Conservation (phyloP, 1,140 invertebrate species). For the silkworm (Bombyx mori) region DNA sequence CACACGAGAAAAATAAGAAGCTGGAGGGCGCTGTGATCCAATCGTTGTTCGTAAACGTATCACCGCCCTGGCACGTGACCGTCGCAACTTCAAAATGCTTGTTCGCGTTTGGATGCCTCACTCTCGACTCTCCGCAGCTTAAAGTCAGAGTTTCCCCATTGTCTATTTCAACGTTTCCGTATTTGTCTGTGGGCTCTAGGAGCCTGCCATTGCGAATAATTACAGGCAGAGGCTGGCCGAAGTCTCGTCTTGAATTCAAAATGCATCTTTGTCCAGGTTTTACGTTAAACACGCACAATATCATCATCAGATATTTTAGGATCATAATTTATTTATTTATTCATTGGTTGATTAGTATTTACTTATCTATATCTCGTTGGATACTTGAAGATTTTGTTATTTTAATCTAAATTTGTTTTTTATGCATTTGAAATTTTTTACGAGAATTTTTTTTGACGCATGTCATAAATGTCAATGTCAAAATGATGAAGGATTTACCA, state of each 20-base stretch:
- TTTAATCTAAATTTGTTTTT: too few species aligned
- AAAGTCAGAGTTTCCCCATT: slow-evolving; percentile 37
- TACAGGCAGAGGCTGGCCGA: slow-evolving; percentile 44
- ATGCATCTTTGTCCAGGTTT: slow-evolving; percentile 30
- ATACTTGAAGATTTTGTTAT: slow-evolving; percentile 2
- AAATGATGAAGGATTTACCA: too few species aligned
- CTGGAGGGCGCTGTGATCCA: slow-evolving; percentile 32
- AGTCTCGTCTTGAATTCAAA: slow-evolving; percentile 38
- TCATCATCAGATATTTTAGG: slow-evolving; percentile 30
- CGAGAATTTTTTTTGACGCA: too few species aligned
- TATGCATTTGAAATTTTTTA: too few species aligned
- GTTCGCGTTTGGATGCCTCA: slow-evolving; percentile 31
- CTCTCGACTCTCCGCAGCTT: slow-evolving; percentile 34
- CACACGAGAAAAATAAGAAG: slow-evolving; percentile 42
- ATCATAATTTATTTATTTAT: slow-evolving; percentile 21
- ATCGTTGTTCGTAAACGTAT: slow-evolving; percentile 41
- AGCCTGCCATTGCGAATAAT: slow-evolving; percentile 37
- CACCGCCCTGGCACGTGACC: slow-evolving; percentile 37
- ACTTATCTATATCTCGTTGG: not conserved
- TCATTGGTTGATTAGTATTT: slow-evolving; percentile 2
- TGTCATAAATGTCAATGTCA: too few species aligned
- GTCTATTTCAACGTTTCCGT: slow-evolving; percentile 36
- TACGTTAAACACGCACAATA: slow-evolving; percentile 38
- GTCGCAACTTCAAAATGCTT: slow-evolving; percentile 20
- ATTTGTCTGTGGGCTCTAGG: slow-evolving; percentile 41